Evolutionary conservation across 2,797 vertebrate genomes (phyloP).

Genomic region (Gambelia wislizenii): DNA sequence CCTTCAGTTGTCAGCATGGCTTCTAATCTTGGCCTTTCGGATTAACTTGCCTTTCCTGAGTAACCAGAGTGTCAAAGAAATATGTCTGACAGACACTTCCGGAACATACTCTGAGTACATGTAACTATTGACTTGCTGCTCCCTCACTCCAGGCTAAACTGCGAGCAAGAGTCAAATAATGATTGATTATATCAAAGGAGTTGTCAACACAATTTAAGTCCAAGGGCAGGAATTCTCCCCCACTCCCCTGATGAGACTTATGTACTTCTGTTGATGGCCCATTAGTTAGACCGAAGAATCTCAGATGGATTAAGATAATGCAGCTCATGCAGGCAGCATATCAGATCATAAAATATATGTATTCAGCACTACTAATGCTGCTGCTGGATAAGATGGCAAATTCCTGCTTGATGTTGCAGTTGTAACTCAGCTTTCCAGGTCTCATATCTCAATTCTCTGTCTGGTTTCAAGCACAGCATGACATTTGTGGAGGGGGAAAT

Average conservation of each 20-base stretch:
- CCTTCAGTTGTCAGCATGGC: not conserved
- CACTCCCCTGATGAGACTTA: not conserved
- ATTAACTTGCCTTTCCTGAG: constrained; percentile 26
- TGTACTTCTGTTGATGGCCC: constrained; percentile 2
- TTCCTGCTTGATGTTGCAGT: constrained; percentile 8
- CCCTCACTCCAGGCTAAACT: not conserved
- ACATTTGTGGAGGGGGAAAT: constrained; percentile 39
- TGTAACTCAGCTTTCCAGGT: not conserved
- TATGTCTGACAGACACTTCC: constrained; percentile 16
- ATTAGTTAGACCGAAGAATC: constrained; percentile 31
- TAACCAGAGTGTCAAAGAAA: constrained; percentile 13
- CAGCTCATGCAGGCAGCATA: not conserved
- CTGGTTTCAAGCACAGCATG: constrained; percentile 27
- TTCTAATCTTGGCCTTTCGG: constrained; percentile 26
- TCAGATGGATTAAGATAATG: constrained; percentile 16
- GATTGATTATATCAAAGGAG: constrained; percentile 24
- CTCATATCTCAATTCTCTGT: constrained; percentile 22
- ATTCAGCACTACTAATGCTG: not conserved
- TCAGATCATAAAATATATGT: constrained; percentile 1
- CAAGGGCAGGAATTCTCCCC: constrained; percentile 2
- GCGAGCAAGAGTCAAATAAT: not conserved
- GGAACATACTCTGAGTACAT: not conserved
- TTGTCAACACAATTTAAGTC: constrained; percentile 7
- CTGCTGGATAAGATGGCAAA: not conserved
- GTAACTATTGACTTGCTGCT: constrained; percentile 2